These are phyloP conservation scores for Phoenicopterus ruber DNA, from an alignment of 2,113 vertebrate genomes.

Conservation along the genomic window DNA sequence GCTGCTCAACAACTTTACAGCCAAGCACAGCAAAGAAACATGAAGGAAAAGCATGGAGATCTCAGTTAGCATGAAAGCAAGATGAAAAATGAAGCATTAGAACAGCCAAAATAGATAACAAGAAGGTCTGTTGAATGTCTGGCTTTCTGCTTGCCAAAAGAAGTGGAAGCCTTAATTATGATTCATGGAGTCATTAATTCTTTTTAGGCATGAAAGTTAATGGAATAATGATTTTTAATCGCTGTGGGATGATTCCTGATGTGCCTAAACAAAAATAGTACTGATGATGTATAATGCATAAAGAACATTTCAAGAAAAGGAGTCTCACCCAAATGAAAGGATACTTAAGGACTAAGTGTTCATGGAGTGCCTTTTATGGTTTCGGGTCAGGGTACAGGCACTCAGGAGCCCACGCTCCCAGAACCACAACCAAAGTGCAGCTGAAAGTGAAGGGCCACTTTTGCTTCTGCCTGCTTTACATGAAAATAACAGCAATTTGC, in stretches of 20 bases:
- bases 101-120: conserved; percentile 33
- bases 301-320: conserved; percentile 6
- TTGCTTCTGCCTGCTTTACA: not conserved
- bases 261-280: conserved; percentile 64
- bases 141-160: conserved; percentile 53
- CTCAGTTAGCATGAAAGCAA: conserved; percentile 4
- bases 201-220: conserved; percentile 67
- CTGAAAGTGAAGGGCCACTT: not conserved
- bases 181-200: conserved; percentile 72
- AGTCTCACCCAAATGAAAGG: not conserved
- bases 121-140: conserved; percentile 42
- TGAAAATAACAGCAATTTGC: not conserved
- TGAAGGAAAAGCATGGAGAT: conserved; percentile 1
- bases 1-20: not conserved
- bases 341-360: conserved; percentile 14
- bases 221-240: conserved; percentile 77
- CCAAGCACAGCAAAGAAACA: not conserved
- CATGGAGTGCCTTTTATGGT: not conserved
- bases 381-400: not conserved
- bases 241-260: conserved; percentile 59
- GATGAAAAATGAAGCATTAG: conserved; percentile 56
- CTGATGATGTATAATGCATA: conserved; percentile 50
- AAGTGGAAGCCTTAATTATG: conserved; percentile 69
- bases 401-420: not conserved
- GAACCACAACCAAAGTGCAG: not conserved